Evolutionary conservation across 1,140 invertebrate species (phyloP), one percentile per base, ranked within the genome.

Genomic region (Cydia pomonella): DNA sequence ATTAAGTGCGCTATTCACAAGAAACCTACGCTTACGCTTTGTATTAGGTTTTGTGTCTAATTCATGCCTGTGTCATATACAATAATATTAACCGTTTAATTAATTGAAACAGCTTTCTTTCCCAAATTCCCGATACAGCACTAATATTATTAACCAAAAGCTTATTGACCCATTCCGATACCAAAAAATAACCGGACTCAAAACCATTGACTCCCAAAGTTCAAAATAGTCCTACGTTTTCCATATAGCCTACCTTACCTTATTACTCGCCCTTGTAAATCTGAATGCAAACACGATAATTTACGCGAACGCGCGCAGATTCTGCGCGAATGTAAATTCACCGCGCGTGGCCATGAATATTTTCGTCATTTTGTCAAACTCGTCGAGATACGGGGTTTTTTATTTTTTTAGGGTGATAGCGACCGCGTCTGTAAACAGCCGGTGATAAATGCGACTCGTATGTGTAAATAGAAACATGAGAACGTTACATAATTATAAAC

Each of bases 321-420:
- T 59, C 23, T 10, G 53, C 53, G 21, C 53, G 53, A 23, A 59
- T 21, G 53, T 59, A 59, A 59, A 59, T 59, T 59, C 53, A 59
- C 53, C 18, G 53, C 53, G 53, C 53, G 53, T 59, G 53, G 53
- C 53, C 53, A 59, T 59, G 53, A 59, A 59, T 59, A 59, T 59
- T 59, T 59, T 59, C 53, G 21, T 59, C 53, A 59, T 59, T 59
- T 59, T 59, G 53, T 23, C 53, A 59, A 59, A 23, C 21, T 59
- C 21, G 53, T 23, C 21, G 53, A 59, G 53, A 59, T 59, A 23
- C 21, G 53, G 53, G 10, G 9, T 23, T 59, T 50, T 59, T 59
- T 59, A 23, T 59, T 23, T 59, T 59, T 59, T 59, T 59, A 59
- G 53, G 53, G 2, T 9, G 21, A 59, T 23, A 59, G 9, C 16